Base-by-base conservation (phyloP, 2,797 vertebrate genomes). In the Xenops minutus region DNA sequence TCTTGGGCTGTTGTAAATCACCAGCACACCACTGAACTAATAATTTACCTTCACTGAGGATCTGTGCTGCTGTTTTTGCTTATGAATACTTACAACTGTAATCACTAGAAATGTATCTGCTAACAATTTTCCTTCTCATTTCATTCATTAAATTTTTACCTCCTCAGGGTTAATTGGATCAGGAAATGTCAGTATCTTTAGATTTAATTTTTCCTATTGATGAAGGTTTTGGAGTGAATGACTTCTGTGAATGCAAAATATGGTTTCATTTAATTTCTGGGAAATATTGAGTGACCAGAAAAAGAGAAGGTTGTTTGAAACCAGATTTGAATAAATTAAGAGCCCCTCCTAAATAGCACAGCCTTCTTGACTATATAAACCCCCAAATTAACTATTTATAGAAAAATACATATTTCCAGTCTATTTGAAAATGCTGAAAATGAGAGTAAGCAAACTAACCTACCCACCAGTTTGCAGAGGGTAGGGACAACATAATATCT, bases 311-410 rank as follows among this genome's bases (percentile, higher is more conserved):
- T 77, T 94, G 67, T 76, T 94, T 77, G 69, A 93, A 96, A 71
- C 61, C 78, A 83, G 56, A 39, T 74, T 92, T 67, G 71, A 95
- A 88, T 94, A 90, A 75, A 90, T 93, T 76, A 92, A 90, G 61
- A 90, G 23, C 27, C 22, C 43, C 32, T n/a, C 37, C 27, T 13
- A 83, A 90, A 41, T 82, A 67, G 37, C 48, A 64, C 59, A 67
- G 37, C 55, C 27, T 79, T 90, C 41, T 75, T 87, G 74, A 63
- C 71, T 89, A 16, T 77, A 39, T 4, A 14, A 83, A 56, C 23
- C 77, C 74, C 39, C 20, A 85, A 87, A 95, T 95, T 76, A 95
- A 90, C 79, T 96, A 87, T 95, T 95, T 96, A 93, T 94, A 95
- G 85, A 92, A 59, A 93, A 67, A 74, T 85, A 66, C 52, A 5